Evolutionary conservation across 2,113 vertebrate species (phyloP).

Genomic region (Lontra canadensis): DNA sequence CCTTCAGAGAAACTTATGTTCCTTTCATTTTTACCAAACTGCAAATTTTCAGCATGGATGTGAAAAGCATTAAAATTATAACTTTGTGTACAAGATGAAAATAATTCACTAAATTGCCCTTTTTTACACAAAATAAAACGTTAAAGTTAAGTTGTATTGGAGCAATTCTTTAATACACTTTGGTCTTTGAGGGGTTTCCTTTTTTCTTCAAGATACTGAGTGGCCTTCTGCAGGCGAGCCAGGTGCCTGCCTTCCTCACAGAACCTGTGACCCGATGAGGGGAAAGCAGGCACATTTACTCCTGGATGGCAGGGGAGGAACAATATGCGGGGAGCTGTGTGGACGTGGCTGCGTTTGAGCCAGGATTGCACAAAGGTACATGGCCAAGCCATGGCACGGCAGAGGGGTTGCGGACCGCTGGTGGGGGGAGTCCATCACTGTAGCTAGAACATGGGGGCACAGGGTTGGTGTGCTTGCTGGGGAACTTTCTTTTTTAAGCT

Average conservation of each 20-base stretch:
- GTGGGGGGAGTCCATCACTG: background rate
- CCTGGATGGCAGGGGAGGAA: background rate
- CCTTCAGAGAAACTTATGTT: slow-evolving; percentile 90
- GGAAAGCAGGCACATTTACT: background rate
- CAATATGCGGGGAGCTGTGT: background rate
- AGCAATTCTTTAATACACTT: slow-evolving; percentile 26
- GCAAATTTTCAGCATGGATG: slow-evolving; percentile 96
- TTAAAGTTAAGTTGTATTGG: slow-evolving; percentile 75
- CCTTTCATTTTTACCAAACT: slow-evolving; percentile 89
- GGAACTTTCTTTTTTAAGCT: background rate
- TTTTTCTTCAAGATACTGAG: background rate
- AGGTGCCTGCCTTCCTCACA: background rate
- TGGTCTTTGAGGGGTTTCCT: background rate
- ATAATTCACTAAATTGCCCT: slow-evolving; percentile 94
- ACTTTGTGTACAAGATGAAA: slow-evolving; percentile 93
- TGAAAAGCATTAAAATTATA: slow-evolving; percentile 96
- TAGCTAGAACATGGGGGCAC: background rate
- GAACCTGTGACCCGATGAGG: background rate
- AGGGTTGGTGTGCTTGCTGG: background rate
- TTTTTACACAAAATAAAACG: slow-evolving; percentile 98
- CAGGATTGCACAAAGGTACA: background rate
- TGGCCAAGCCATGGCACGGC: background rate
- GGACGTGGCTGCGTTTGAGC: background rate
- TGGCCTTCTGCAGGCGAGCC: background rate
- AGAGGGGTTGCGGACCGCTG: too few relatives aligned